Evolutionary conservation across 2,888 invertebrate genomes (phyloP).

Genomic region (Zootermopsis nevadensis): DNA sequence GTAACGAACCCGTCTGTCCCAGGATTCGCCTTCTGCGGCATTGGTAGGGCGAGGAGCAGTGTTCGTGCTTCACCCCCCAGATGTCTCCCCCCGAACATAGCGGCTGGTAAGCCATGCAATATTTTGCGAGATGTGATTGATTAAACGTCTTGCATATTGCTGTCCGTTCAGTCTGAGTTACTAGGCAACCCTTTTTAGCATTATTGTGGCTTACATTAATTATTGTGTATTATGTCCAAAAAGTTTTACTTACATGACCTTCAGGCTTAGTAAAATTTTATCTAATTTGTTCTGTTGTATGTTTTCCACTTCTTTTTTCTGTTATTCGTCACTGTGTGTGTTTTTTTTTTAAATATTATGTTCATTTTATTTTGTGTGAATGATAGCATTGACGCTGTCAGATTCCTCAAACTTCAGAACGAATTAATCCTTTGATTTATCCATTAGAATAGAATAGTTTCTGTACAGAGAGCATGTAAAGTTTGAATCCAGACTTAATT

Average conservation of each 20-base stretch:
- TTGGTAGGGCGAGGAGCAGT: constrained; percentile 47
- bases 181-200: not conserved
- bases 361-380: constrained; percentile 1
- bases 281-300: not conserved
- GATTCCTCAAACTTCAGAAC: not conserved
- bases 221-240: not conserved
- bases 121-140: constrained; percentile 7
- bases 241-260: not conserved
- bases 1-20: constrained; percentile 25
- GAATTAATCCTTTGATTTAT: not conserved
- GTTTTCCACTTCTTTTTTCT: not conserved
- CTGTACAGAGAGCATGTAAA: not conserved
- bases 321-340: not conserved
- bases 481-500: not conserved
- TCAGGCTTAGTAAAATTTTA: not conserved
- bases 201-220: constrained; percentile 6
- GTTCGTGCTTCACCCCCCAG: constrained; percentile 44
- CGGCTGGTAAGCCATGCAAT: constrained; percentile 51
- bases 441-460: not conserved
- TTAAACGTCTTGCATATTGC: constrained; percentile 15
- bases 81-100: constrained; percentile 45
- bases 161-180: not conserved
- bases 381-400: constrained; percentile 7
- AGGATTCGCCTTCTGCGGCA: constrained; percentile 44
- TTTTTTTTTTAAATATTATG: not conserved